Base-by-base conservation (phyloP, 92 coral and sea anemone genomes). In the Pocillopora grandis region DNA sequence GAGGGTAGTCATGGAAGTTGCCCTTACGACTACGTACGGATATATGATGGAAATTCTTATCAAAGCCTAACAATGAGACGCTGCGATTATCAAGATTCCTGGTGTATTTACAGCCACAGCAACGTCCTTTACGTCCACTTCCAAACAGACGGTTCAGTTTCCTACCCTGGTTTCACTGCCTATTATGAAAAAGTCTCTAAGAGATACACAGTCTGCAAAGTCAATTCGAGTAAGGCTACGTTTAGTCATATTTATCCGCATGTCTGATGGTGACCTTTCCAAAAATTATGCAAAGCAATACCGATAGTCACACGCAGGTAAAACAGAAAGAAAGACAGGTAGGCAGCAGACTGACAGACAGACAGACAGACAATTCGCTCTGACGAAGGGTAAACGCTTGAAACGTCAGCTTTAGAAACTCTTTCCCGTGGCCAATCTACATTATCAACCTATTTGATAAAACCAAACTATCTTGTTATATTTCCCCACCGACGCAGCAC, bases 11-110 rank as follows among this genome's bases (percentile, higher is more conserved):
- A 12, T 36, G 9, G 15, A 7, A 58, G 21, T 35, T 81, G 85
- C 56, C 85, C 85, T 12, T 81, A 70, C 61, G 85, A 81, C 77
- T 81, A 68, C 77, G 85, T 81, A 58, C 76, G 68, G 33, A 17
- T 81, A 57, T 71, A 4, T 15, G 85, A 81, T 76, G 67, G 27
- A 12, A 19, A 15, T 15, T 35, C 57, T 19, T 56, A 37, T 11
- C 11, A 57, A 66, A 61, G 61, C 12, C 36, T 64, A 37, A 78
- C 37, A 62, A 23, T 35, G n/a, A 64, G 49, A 62, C 61, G 72
- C 61, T 78, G 82, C 59, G 73, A 57, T 49, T 63, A 78, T 63
- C 82, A 63, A 52, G 17, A 23, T 78, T 18, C 76, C 15, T 67
- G 84, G 76, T 67, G 84, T 56, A 56, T 67, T 27, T 20, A 49